A percentile compares a stretch with the other conserved stretches of the same genome.
Evolutionary conservation across 2,797 vertebrate species (phyloP).

Genomic region (Sus cebifrons): DNA sequence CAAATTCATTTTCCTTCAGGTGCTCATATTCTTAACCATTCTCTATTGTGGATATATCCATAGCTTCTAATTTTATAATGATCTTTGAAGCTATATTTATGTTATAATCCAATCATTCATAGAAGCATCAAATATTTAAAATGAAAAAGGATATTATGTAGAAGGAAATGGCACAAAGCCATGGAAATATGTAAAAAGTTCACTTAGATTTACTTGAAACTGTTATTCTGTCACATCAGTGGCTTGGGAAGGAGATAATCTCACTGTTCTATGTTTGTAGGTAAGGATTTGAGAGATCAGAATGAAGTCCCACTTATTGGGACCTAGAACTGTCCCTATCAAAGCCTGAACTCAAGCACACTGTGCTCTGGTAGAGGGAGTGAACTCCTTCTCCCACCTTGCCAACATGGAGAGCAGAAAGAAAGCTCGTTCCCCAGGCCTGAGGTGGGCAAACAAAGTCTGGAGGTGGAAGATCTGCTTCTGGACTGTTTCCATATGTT

Average conservation of each 20-base stretch:
- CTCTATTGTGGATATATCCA: not conserved
- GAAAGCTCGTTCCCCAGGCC: not conserved
- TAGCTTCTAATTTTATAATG: not conserved
- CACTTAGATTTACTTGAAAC: not conserved
- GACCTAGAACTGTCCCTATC: not conserved
- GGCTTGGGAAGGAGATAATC: not conserved
- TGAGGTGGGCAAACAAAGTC: not conserved
- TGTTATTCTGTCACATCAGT: not conserved
- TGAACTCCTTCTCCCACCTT: not conserved
- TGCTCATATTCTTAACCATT: not conserved
- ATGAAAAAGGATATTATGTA: not conserved
- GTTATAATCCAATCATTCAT: not conserved
- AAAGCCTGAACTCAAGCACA: not conserved
- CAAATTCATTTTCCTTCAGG: not conserved
- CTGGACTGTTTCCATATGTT: not conserved
- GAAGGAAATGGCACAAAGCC: not conserved
- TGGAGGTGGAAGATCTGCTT: not conserved
- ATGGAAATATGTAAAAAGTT: not conserved
- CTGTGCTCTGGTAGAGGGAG: not conserved
- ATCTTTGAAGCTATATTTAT: not conserved
- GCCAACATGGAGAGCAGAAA: not conserved
- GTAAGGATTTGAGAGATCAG: slow-evolving; percentile 10
- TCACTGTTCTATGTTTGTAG: not conserved
- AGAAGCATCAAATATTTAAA: slow-evolving; percentile 33
- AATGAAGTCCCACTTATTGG: not conserved